Base-by-base conservation (phyloP, 2,888 invertebrate genomes). In the Tipula vernalis region DNA sequence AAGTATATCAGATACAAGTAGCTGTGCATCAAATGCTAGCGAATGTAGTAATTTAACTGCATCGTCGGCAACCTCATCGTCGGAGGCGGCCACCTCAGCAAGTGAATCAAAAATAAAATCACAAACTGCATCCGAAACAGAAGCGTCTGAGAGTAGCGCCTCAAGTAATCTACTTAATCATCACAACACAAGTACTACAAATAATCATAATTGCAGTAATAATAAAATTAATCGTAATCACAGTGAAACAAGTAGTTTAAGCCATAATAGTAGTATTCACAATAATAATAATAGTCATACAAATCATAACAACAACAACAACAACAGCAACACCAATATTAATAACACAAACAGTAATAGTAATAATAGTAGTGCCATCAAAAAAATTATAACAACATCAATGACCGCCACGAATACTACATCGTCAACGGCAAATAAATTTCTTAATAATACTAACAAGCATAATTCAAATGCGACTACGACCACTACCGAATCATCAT, bases 1-100 rank as follows among this genome's bases (percentile, higher is more conserved):
- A 44, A 85, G 85, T 12, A 42, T 85, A 28, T 85, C 85, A 15
- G 85, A 85, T 12, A 85, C 85, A 85, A 85, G 85, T 18, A 85
- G 85, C 42, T 85, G 85, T 85, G 85, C 39, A 8, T 85, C 85
- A 28, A 85, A 39, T 42, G 28, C 12, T 6, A 85, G 85, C 42
- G 85, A 85, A 42, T 42, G 85, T 44, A 85, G 85, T 85, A 85
- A 42, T 44, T 42, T 85, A 85, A 85, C 41, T 42, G 18, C 39
- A 42, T 85, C 85, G 12, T 85, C 85, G 18, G 39, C 39, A 39
- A 44, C 85, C n/a, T 41, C 18, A 42, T 13, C 41, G 13, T 85
- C 85, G 3, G 85, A 85, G 42, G 18, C 85, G 42, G 18, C 39
- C 28, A 28, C 28, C 41, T 15, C 39, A n/a, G n/a, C 15, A 39